phyloP scores from a whole-genome alignment of 2,113 vertebrate genomes.

The Genyomyrus donnyi region DNA sequence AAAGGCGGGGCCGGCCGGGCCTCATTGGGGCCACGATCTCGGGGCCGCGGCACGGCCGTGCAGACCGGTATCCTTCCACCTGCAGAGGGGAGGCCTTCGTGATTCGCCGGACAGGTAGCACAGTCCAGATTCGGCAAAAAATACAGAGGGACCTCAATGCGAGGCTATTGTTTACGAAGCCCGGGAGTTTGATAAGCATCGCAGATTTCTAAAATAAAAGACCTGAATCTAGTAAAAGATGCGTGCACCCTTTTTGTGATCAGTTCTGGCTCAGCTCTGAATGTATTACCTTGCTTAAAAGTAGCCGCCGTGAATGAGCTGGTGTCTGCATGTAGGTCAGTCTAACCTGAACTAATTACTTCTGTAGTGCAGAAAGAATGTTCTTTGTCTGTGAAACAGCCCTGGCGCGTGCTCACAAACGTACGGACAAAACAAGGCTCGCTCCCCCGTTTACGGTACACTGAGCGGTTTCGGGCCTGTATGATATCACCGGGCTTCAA shows the following conservation, averaged over 20 bases:
- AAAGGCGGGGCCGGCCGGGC: slow-evolving; percentile 55
- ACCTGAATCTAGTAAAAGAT: neutral
- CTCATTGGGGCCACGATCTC: neutral
- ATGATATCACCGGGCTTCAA: slow-evolving; percentile 58
- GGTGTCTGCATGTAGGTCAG: neutral
- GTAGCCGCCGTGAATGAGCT: slow-evolving; percentile 8
- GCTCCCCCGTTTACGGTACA: slow-evolving; percentile 53
- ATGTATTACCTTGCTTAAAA: neutral
- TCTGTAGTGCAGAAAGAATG: neutral
- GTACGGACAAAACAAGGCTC: slow-evolving; percentile 28
- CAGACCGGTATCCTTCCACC: neutral
- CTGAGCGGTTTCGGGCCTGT: slow-evolving; percentile 57
- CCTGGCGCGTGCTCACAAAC: neutral
- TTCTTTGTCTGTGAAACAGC: neutral
- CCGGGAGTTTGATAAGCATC: neutral
- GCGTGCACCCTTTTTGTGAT: neutral
- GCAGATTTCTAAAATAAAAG: neutral
- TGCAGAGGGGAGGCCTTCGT: neutral
- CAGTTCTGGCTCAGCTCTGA: neutral
- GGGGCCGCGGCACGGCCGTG: neutral
- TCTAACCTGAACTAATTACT: slow-evolving; percentile 5
- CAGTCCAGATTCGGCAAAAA: neutral
- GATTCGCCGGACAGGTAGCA: neutral
- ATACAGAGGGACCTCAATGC: neutral
- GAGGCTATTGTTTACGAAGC: neutral